Evolutionary conservation across 2,888 invertebrate genomes (phyloP).

Genomic region (Conchocele bisecta): DNA sequence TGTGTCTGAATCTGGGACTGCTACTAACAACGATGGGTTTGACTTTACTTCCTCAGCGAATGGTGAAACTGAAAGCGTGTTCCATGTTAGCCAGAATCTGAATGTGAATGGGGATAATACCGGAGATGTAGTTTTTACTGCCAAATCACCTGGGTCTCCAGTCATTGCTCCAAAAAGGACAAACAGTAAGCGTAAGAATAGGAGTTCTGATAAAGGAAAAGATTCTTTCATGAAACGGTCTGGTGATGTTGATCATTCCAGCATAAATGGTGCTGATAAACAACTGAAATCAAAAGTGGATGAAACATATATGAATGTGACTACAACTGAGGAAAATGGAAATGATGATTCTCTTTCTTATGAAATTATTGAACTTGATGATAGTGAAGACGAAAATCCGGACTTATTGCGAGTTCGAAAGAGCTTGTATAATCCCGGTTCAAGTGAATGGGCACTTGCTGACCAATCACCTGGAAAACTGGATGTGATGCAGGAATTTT

Average conservation of each 20-base stretch:
- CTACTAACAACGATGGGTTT: no score
- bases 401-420: constrained; percentile 17
- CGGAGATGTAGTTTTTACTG: constrained; percentile 33
- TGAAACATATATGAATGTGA: no score
- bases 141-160: constrained; percentile 1
- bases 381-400: constrained; percentile 33
- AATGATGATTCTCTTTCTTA: no score
- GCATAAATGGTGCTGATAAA: no score
- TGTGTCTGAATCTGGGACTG: background rate
- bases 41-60: no score
- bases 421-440: constrained; percentile 24
- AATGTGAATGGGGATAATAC: background rate
- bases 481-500: constrained; percentile 50
- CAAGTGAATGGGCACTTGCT: constrained; percentile 27
- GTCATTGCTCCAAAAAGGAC: constrained; percentile 5
- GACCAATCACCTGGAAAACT: constrained; percentile 36
- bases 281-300: no score
- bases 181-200: constrained; percentile 19
- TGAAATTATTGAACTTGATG: constrained; percentile 30
- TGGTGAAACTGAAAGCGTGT: background rate
- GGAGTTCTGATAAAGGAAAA: background rate
- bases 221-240: no score
- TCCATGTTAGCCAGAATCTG: no score
- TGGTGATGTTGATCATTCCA: no score
- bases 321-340: no score